A percentile compares a stretch with the other conserved stretches of the same genome.
Evolutionary conservation across 2,113 vertebrate genomes (phyloP).

Genomic region (Erpornis zantholeuca): DNA sequence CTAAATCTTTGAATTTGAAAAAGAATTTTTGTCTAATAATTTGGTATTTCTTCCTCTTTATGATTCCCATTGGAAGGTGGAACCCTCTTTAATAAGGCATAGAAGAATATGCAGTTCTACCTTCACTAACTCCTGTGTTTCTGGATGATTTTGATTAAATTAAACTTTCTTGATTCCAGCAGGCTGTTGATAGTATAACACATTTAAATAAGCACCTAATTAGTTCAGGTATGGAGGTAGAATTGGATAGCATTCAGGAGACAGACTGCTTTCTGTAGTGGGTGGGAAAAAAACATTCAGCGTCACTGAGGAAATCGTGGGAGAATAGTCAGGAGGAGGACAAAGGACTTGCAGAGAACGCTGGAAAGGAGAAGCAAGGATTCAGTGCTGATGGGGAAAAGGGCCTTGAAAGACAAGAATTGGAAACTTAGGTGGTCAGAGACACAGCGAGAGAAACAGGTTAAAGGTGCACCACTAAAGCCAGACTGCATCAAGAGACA

Average conservation of each 20-base stretch:
- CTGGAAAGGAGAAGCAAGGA: not conserved
- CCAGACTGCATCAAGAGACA: not conserved
- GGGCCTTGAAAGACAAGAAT: not conserved
- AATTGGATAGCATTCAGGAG: not conserved
- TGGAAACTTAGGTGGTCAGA: not conserved
- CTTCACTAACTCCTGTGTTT: not conserved
- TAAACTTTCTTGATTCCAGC: not conserved
- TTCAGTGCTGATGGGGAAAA: not conserved
- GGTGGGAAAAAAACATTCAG: not conserved
- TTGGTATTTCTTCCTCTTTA: not conserved
- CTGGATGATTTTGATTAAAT: not conserved
- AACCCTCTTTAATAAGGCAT: not conserved
- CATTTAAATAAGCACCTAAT: not conserved
- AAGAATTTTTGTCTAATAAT: not conserved
- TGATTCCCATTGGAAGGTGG: not conserved
- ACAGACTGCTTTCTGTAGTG: not conserved
- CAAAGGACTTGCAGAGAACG: not conserved
- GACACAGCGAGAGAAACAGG: not conserved
- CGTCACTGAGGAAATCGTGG: not conserved
- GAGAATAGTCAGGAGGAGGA: not conserved
- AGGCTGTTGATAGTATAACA: not conserved
- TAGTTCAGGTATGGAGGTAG: not conserved
- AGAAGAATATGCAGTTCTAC: not conserved
- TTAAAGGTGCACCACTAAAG: not conserved
- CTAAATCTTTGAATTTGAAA: not conserved